Evolutionary conservation across 2,888 invertebrate genomes (phyloP).

Genomic region (Mycogona germanica): DNA sequence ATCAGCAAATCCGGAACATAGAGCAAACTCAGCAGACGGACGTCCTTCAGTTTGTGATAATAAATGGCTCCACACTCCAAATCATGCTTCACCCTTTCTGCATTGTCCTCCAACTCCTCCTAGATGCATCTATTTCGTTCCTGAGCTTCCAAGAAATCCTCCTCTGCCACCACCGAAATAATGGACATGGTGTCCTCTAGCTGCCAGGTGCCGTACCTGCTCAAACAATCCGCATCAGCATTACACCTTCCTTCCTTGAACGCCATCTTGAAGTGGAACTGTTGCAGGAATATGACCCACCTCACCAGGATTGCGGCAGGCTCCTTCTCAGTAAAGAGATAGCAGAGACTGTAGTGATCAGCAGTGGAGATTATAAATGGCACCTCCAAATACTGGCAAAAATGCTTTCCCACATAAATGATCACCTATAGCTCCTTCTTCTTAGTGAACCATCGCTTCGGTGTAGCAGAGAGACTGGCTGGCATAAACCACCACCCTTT

Average conservation of each 20-base stretch:
- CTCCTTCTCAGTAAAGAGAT: slow-evolving; percentile 11
- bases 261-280: background rate
- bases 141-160: too few species aligned
- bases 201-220: too few species aligned
- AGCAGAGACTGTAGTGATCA: slow-evolving; percentile 15
- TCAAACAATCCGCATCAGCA: slow-evolving; percentile 9
- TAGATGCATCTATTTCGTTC: too few species aligned
- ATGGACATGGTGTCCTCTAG: too few species aligned
- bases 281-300: slow-evolving; percentile 13
- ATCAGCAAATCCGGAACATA: too few species aligned
- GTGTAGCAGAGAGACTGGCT: background rate
- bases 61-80: too few species aligned
- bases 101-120: too few species aligned
- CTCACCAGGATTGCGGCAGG: slow-evolving; percentile 14
- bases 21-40: too few species aligned
- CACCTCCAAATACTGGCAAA: slow-evolving; percentile 10
- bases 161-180: too few species aligned
- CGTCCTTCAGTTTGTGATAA: too few species aligned
- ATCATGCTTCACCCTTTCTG: too few species aligned
- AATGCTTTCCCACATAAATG: slow-evolving; percentile 12
- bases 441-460: background rate
- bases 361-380: background rate
- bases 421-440: slow-evolving; percentile 20
- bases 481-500: background rate
- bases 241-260: slow-evolving; percentile 6